Base-by-base conservation (phyloP, 2,888 invertebrate species). In the Desoria tigrina region DNA sequence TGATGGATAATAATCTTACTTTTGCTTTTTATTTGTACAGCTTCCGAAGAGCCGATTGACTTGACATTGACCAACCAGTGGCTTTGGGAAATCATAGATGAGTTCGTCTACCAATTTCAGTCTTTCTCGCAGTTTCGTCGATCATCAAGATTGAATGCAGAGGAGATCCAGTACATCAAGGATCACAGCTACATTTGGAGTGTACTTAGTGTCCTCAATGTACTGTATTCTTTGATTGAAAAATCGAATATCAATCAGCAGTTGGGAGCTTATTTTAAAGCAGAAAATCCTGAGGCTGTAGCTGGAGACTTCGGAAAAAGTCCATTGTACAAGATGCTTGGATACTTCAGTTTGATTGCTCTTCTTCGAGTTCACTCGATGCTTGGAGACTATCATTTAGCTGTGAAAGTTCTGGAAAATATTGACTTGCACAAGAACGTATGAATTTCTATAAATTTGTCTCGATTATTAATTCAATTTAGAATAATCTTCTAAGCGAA, bases 21-120 rank as follows among this genome's bases (percentile, higher is more conserved):
- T n/a, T n/a, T n/a, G n/a, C n/a, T 32, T 4, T 32, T 32, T 32
- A 11, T 32, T 32, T 76, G 69, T 77, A 28, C 63, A 82, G 83
- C 81, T 77, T 89, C 93, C 0, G 88, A 90, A 73, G 89, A 88
- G 37, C 96, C 96, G 0, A 92, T 95, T 0, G 86, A 89, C 2
- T 82, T 97, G 58, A 94, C 94, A 79, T 81, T 99, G 65, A 98
- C 99, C 14, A 97, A 99, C 82, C 90, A 96, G 79, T 99, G 99
- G 99, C 83, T 99, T 32, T 99, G 99, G 99, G 99, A 99, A 80
- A 87, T 99, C 59, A 92, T 99, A 75, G 99, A 99, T 82, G 99
- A 99, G 80, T 99, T 99, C 82, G 95, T 99, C 45, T 99, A 99
- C 79, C 98, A 98, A 82, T 90, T 97, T 82, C 92, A 94, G 83